Base-by-base conservation (phyloP, 2,888 invertebrate species). In the Oxytorus armatus region DNA sequence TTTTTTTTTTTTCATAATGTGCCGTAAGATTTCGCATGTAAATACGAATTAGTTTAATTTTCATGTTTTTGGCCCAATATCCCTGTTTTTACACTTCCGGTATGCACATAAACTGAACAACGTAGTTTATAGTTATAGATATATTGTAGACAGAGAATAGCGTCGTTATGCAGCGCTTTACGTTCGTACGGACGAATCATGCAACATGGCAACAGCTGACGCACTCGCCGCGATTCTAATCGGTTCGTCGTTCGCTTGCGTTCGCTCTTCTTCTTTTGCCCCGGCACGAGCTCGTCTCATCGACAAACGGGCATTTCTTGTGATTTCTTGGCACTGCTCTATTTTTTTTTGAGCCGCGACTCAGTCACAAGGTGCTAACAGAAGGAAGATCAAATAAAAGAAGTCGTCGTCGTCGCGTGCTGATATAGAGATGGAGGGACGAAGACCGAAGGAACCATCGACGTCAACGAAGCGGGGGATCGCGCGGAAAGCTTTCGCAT, bases 311-410 rank as follows among this genome's bases (percentile, higher is more conserved):
- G 18, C 59, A 53, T 78, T 73, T 79, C 74, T 79, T 75, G 79
- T 51, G 75, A 70, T 70, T 65, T 79, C 74, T 79, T 75, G 79
- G 57, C 79, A 70, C 75, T 65, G 69, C 57, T 65, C 74, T 47
- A 63, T 53, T 79, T 61, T 70, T 79, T 69, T 36, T 59, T 68
- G 8, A 57, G 23, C 36, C 66, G 55, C 74, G 63, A 47, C 73
- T 55, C 36, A 69, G 70, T 79, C 79, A 75, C 79, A 59, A 70
- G 70, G 57, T 39, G 51, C 49, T 29, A 33, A 74, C 23, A 3
- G 44, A 61, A 33, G 29, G 29, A n/a, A 36, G 14, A 47, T 36
- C 3, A 47, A n/a, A 29, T n/a, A 74, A 47, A 57, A 18, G 47
- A 44, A 44, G 11, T 61, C 14, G 42, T 36, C 16, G 21, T 47